A percentile compares a stretch with the other conserved stretches of the same genome.
Evolutionary conservation across 1,140 invertebrate genomes (phyloP).

Genomic region (Zaprionus lachaisei): DNA sequence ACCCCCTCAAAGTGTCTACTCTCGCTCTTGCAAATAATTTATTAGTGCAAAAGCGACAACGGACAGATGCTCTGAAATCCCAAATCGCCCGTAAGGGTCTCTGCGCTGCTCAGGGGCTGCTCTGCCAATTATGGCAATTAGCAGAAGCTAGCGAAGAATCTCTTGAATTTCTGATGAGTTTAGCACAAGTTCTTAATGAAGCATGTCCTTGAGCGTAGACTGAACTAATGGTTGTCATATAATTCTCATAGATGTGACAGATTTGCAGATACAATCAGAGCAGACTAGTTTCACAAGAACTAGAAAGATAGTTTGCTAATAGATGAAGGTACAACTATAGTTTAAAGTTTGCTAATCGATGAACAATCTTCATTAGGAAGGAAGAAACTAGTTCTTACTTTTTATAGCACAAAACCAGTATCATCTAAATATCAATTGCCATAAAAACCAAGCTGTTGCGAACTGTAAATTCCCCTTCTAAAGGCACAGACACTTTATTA

Average conservation of each 20-base stretch:
- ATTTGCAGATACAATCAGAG: background rate
- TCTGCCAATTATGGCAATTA: constrained; percentile 54
- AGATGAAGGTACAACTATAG: background rate
- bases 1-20: constrained; percentile 8
- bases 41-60: background rate
- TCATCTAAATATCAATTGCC: background rate
- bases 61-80: background rate
- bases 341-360: background rate
- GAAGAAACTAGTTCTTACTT: background rate
- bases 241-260: constrained; percentile 19
- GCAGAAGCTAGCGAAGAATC: constrained; percentile 31
- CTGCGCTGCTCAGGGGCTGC: background rate
- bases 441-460: background rate
- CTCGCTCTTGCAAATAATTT: background rate
- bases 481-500: background rate
- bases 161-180: constrained; percentile 33
- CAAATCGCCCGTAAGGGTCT: constrained; percentile 1
- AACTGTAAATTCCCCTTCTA: background rate
- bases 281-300: constrained; percentile 1
- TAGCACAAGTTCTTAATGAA: constrained; percentile 52
- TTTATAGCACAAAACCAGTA: background rate
- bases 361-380: background rate
- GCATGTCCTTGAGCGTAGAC: constrained; percentile 26
- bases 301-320: background rate
- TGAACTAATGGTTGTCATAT: constrained; percentile 14